Evolutionary conservation across 2,113 vertebrate genomes (phyloP), one percentile per base, ranked within the genome.

Genomic region (Spea multiplicata): DNA sequence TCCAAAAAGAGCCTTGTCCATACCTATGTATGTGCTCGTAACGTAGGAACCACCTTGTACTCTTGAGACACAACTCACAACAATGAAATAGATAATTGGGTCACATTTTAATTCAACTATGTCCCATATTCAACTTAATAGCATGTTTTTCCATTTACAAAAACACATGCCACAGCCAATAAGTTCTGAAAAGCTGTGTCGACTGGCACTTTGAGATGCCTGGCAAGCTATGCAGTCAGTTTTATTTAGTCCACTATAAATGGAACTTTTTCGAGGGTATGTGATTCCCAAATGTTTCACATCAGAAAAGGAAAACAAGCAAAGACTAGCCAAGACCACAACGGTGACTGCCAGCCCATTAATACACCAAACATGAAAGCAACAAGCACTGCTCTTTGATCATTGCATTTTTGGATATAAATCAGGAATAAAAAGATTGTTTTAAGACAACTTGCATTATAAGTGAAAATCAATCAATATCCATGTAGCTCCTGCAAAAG

Each of bases 401-500:
- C 92, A 88, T 89, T 86, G 89, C 87, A 90, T 91, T 92, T 91
- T 92, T 93, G 92, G 92, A 91, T 81, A 86, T 83, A 85, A 78
- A 87, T 90, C 92, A 93, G 90, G 86, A 79, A 84, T 86, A 83
- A 82, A 82, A 82, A 82, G 70, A 75, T 92, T 89, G 89, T 92
- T 90, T 93, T 92, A 92, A 89, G 91, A 93, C 91, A 92, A 92
- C 91, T 90, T 92, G 88, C 87, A 91, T 93, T 92, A 91, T 91
- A 92, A 92, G 88, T 92, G 89, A 89, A 91, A 93, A 93, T 93
- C 91, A 93, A 93, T 93, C 92, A 93, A 93, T 93, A 92, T 88
- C 86, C 81, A 88, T 81, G 86, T 88, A 89, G 92, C 91, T 90
- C 59, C 87, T 85, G 88, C 90, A 90, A 93, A 59, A 13, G 9